Percentiles rank a stretch among this genome's conserved stretches.
Evolutionary conservation across 2,113 vertebrate species (phyloP).

Genomic region (Thryonomys swinderianus): DNA sequence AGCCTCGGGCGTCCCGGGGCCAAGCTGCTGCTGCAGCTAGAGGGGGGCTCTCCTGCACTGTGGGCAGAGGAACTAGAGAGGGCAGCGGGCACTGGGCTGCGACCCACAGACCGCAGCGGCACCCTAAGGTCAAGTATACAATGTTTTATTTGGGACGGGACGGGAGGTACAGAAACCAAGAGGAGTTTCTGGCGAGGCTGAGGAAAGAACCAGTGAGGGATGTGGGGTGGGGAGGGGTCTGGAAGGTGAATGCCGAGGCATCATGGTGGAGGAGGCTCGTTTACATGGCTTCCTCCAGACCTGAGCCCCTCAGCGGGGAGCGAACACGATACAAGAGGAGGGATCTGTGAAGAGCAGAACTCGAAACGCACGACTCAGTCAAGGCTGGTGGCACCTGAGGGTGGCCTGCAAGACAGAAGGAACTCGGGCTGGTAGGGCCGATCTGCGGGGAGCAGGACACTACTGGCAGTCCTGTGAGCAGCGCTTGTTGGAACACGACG

Average conservation of each 20-base stretch:
- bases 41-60: neutral
- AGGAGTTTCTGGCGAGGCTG: neutral
- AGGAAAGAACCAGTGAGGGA: neutral
- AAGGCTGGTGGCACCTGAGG: neutral
- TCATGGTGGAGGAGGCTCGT: no score
- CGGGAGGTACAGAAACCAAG: neutral
- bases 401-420: neutral
- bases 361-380: fast-evolving
- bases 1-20: neutral
- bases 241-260: no score
- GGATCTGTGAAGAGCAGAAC: neutral
- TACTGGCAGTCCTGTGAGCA: neutral
- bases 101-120: neutral
- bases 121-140: neutral
- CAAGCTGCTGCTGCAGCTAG: neutral
- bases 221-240: fast-evolving
- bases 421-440: fast-evolving
- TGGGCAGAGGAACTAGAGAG: neutral
- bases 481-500: neutral
- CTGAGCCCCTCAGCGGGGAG: neutral
- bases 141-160: neutral
- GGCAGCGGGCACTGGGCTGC: neutral
- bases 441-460: neutral
- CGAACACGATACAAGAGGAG: neutral
- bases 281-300: neutral